Base-by-base conservation (phyloP, 2,888 invertebrate species). In the Amiota minor region DNA sequence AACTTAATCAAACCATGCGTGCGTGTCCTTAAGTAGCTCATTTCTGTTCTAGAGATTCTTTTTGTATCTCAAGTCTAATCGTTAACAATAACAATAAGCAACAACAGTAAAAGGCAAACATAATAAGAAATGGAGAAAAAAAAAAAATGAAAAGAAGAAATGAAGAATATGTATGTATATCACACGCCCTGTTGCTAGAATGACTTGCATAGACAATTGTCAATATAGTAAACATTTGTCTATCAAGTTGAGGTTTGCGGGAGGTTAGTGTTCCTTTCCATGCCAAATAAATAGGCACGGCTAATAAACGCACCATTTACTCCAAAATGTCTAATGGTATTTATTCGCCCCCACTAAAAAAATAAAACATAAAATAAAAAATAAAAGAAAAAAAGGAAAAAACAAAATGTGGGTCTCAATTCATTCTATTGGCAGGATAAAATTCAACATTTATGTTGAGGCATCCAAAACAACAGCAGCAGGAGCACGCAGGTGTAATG, bases 301-400 rank as follows among this genome's bases (percentile, higher is more conserved):
- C 67, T 68, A 53, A 68, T 68, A 68, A 68, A 68, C 67, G 67
- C 67, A 68, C 18, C 50, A 68, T 53, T 68, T 53, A 50, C 35
- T 20, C 18, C 23, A 35, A 62, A n/a, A 12, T n/a, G 62, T 9
- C 35, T 62, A 14, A 23, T 18, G 9, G 45, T 45, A 4, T 20
- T n/a, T 23, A n/a, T 23, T 12, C 1, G 8, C 20, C 18, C 16
- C 59, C 11, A 2, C 35, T 35, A 35, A 23, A 8, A 35, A 35
- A 35, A 3, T 23, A 3, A 23, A 23, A 2, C 1, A 3, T 2
- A 2, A 23, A 23, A 23, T 23, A 23, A 1, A 23, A 23, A 23
- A 23, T 2, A 35, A 6, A 35, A 35, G 6, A 35, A 6, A 35
- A 35, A 6, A 35, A 2, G 6, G 6, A 35, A 35, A 6, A 35